Percentiles rank a stretch among this genome's conserved stretches.
phyloP scores from a whole-genome alignment of 2,797 vertebrate species.

The Rachycentron canadum region DNA sequence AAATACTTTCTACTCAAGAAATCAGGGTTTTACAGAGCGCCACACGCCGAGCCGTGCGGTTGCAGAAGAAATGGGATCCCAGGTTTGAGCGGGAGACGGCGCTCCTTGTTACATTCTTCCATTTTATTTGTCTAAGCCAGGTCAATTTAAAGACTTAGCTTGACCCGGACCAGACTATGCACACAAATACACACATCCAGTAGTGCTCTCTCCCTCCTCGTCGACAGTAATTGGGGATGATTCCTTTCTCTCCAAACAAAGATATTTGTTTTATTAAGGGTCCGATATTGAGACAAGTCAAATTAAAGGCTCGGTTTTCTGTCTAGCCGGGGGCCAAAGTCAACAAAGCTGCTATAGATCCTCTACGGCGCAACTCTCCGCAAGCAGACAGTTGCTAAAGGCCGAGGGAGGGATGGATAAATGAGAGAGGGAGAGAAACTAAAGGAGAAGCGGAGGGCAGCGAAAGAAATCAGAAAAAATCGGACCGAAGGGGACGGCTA shows the following conservation, averaged over 20 bases:
- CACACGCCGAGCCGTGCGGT: constrained; percentile 44
- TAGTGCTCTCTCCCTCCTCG: constrained; percentile 20
- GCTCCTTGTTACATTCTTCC: constrained; percentile 64
- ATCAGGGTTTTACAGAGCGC: constrained; percentile 32
- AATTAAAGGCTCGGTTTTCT: constrained; percentile 80
- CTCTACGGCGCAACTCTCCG: constrained; percentile 53
- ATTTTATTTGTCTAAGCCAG: constrained; percentile 75
- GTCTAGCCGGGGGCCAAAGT: constrained; percentile 70
- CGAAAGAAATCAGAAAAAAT: constrained; percentile 33
- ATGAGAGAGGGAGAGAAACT: constrained; percentile 42
- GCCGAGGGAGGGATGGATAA: constrained; percentile 30
- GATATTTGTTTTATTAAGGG: constrained; percentile 89
- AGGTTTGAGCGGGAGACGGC: constrained; percentile 46
- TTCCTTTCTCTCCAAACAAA: constrained; percentile 85
- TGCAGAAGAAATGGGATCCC: constrained; percentile 52
- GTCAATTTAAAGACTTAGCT: constrained; percentile 68
- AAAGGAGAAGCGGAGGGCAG: constrained; percentile 38
- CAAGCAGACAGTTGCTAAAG: constrained; percentile 57
- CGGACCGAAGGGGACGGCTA: constrained; percentile 33
- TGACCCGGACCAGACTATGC: constrained; percentile 68
- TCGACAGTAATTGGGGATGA: constrained; percentile 70
- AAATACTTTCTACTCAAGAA: constrained; percentile 34
- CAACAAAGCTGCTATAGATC: constrained; percentile 78
- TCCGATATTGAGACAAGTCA: constrained; percentile 85
- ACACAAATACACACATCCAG: constrained; percentile 57